A percentile compares a stretch with the other conserved stretches of the same genome.
Conservation (phyloP, 2,888 invertebrate species). For the Lacanobia wlatinum region DNA sequence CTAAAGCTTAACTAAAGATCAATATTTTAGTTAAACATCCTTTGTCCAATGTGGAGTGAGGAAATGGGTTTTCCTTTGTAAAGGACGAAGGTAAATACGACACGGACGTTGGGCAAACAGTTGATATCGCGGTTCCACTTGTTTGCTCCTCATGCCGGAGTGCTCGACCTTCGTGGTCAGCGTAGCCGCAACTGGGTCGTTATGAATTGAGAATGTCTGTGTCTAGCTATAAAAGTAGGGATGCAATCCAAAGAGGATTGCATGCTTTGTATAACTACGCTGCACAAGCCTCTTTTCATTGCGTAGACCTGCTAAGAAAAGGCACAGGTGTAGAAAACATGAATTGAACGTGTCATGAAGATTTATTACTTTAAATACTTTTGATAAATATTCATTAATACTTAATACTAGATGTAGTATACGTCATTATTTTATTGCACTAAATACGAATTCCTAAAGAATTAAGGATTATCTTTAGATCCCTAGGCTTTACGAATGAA, state of each 20-base stretch:
- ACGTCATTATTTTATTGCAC: slow-evolving; percentile 25
- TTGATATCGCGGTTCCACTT: slow-evolving; percentile 45
- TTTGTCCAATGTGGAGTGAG: slow-evolving; percentile 64
- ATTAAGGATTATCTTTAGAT: slow-evolving; percentile 51
- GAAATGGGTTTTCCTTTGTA: slow-evolving; percentile 79
- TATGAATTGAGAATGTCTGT: slow-evolving; percentile 29
- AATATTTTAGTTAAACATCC: slow-evolving; percentile 84
- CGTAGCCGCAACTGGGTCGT: slow-evolving; percentile 68
- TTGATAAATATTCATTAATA: slow-evolving; percentile 27
- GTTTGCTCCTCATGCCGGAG: slow-evolving; percentile 55
- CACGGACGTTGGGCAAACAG: slow-evolving; percentile 47
- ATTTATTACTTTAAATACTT: slow-evolving; percentile 16
- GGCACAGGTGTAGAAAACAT: neutral
- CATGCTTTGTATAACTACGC: slow-evolving; percentile 6
- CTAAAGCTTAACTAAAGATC: slow-evolving; percentile 62
- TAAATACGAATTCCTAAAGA: slow-evolving; percentile 10
- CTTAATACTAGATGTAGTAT: slow-evolving; percentile 6
- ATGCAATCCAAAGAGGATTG: neutral
- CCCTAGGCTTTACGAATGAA: slow-evolving; percentile 31
- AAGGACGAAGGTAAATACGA: slow-evolving; percentile 59
- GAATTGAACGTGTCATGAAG: slow-evolving; percentile 6
- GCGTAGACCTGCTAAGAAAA: neutral
- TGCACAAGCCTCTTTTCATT: neutral
- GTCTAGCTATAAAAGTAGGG: neutral
- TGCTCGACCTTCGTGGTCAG: slow-evolving; percentile 68